Evolutionary conservation across 2,113 vertebrate species (phyloP).

Genomic region (Cynoglossus semilaevis): DNA sequence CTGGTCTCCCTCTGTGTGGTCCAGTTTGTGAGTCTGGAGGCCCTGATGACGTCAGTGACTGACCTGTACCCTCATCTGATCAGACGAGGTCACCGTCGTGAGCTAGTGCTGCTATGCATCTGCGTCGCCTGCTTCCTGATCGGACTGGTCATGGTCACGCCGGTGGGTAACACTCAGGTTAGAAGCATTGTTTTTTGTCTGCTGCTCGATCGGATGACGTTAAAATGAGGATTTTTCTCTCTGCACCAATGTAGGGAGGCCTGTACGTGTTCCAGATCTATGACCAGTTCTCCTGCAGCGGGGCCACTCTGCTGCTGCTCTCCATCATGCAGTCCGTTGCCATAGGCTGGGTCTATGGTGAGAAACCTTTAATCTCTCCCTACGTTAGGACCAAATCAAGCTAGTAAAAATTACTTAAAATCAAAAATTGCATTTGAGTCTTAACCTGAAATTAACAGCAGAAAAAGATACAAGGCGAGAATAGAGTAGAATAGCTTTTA

Average conservation of each 20-base stretch:
- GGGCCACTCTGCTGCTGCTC: slow-evolving; percentile 73
- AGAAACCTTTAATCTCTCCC: background rate
- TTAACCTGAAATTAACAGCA: too few species aligned
- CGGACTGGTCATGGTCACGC: slow-evolving; percentile 81
- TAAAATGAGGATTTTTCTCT: background rate
- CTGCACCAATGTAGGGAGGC: slow-evolving; percentile 58
- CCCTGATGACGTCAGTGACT: slow-evolving; percentile 84
- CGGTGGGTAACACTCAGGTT: slow-evolving; percentile 28
- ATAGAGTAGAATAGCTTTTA: too few species aligned
- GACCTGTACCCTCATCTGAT: slow-evolving; percentile 86
- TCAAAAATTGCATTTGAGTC: too few species aligned
- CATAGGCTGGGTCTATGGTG: slow-evolving; percentile 77
- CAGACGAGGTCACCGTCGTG: slow-evolving; percentile 77
- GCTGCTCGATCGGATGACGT: background rate
- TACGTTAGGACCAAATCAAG: too few species aligned
- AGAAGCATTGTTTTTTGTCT: background rate
- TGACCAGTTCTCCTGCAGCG: slow-evolving; percentile 77
- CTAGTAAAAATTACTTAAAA: too few species aligned
- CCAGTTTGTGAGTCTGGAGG: slow-evolving; percentile 92
- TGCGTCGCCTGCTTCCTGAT: slow-evolving; percentile 80
- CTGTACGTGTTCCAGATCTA: slow-evolving; percentile 78
- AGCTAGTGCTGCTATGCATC: slow-evolving; percentile 83
- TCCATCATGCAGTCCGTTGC: slow-evolving; percentile 74
- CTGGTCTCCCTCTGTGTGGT: background rate
- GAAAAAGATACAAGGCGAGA: too few species aligned